phyloP scores from a whole-genome alignment of 2,113 vertebrate genomes.

The Oophaga pumilio region DNA sequence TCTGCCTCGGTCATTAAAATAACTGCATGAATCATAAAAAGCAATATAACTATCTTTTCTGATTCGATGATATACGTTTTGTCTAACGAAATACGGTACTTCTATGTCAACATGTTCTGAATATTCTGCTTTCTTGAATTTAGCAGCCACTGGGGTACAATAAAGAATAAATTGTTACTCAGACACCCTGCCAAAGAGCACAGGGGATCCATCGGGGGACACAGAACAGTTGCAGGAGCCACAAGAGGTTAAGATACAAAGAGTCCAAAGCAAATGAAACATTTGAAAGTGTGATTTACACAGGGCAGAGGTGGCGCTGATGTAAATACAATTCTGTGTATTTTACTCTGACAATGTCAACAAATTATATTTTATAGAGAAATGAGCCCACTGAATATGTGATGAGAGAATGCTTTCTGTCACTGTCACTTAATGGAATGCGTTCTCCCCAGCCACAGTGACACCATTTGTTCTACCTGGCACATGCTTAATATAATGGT shows the following conservation, averaged over 20 bases:
- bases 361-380: not conserved
- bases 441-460: not conserved
- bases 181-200: conserved; percentile 46
- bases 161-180: conserved; percentile 43
- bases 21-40: not conserved
- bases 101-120: conserved; percentile 35
- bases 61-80: conserved; percentile 36
- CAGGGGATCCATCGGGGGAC: conserved; percentile 34
- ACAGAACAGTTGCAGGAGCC: conserved; percentile 17
- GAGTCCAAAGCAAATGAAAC: conserved; percentile 37
- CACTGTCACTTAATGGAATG: not conserved
- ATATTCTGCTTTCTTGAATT: conserved; percentile 12
- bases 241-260: conserved; percentile 43
- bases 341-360: conserved; percentile 6
- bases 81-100: conserved; percentile 7
- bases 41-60: not conserved
- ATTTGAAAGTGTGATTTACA: conserved; percentile 33
- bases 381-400: not conserved
- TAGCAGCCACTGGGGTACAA: conserved; percentile 19
- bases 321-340: conserved; percentile 9
- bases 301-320: conserved; percentile 38
- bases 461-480: not conserved
- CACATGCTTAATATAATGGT: not conserved
- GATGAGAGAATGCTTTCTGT: conserved; percentile 6
- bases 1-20: not conserved